A percentile compares a stretch with the other conserved stretches of the same genome.
phyloP scores from a whole-genome alignment of 2,113 vertebrate species.

The Sprattus sprattus region DNA sequence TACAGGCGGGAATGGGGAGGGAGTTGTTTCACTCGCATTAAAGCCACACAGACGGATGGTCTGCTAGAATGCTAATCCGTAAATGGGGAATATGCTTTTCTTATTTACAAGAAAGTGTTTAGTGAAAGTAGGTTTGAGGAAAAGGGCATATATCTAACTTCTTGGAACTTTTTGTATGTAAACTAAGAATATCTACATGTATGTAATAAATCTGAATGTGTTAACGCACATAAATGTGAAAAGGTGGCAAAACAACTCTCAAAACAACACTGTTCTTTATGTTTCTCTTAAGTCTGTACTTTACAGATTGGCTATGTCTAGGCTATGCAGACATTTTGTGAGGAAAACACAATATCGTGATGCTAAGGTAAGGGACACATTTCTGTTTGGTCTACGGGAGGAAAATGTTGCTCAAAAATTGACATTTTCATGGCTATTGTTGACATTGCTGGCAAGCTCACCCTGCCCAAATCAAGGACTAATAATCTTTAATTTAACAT shows the following conservation, averaged over 20 bases:
- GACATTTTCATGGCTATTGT: background rate
- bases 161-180: background rate
- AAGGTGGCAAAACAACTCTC: too few species aligned
- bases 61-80: constrained; percentile 7
- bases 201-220: background rate
- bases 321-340: too few species aligned
- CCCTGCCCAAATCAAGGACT: too few species aligned
- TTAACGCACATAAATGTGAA: background rate
- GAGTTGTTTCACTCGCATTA: background rate
- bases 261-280: background rate
- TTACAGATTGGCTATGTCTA: background rate
- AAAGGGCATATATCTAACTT: background rate
- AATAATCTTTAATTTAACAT: too few species aligned
- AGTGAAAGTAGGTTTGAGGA: background rate
- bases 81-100: constrained; percentile 1
- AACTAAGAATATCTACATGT: background rate
- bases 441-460: too few species aligned
- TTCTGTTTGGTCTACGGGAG: background rate
- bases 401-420: background rate
- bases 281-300: background rate
- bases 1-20: background rate
- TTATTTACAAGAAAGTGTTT: background rate
- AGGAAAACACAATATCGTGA: too few species aligned
- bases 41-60: background rate
- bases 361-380: too few species aligned